Evolutionary conservation across 1,140 invertebrate genomes (phyloP).

Genomic region (Megathymus violae): DNA sequence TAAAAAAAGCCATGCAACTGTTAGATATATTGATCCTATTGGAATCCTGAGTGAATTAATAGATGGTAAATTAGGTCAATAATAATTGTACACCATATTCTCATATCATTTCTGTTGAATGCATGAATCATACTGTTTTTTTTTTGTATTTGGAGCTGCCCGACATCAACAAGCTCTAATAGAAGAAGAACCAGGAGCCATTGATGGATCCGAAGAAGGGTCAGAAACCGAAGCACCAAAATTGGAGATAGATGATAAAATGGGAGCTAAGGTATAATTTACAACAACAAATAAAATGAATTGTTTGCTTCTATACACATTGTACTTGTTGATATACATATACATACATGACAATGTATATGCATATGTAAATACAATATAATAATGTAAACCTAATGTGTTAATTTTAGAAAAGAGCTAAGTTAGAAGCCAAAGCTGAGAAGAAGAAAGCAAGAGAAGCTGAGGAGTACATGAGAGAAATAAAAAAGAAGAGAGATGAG

Average conservation of each 20-base stretch:
- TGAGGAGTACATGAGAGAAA: constrained; percentile 88
- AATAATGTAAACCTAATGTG: too few species aligned
- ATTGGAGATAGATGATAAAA: constrained; percentile 88
- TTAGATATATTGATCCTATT: too few species aligned
- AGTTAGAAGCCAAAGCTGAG: constrained; percentile 96
- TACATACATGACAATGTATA: too few species aligned
- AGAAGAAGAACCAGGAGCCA: constrained; percentile 65
- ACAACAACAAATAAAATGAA: too few species aligned
- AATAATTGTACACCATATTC: too few species aligned
- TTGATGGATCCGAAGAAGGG: constrained; percentile 73
- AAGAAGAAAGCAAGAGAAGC: constrained; percentile 93
- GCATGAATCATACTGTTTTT: not conserved
- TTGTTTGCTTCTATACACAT: too few species aligned
- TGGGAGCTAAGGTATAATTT: constrained; percentile 93
- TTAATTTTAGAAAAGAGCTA: constrained; percentile 89
- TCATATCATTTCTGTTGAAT: too few species aligned
- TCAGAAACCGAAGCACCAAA: constrained; percentile 64
- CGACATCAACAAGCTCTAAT: constrained; percentile 63
- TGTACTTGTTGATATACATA: constrained; percentile 3
- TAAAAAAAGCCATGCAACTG: too few species aligned
- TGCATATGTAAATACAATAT: too few species aligned
- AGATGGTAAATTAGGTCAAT: too few species aligned
- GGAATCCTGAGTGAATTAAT: too few species aligned
- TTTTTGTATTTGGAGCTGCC: constrained; percentile 53
- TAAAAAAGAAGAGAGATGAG: constrained; percentile 88